Conservation (phyloP, 2,888 invertebrate genomes). For the Pristionchus exspectatus region DNA sequence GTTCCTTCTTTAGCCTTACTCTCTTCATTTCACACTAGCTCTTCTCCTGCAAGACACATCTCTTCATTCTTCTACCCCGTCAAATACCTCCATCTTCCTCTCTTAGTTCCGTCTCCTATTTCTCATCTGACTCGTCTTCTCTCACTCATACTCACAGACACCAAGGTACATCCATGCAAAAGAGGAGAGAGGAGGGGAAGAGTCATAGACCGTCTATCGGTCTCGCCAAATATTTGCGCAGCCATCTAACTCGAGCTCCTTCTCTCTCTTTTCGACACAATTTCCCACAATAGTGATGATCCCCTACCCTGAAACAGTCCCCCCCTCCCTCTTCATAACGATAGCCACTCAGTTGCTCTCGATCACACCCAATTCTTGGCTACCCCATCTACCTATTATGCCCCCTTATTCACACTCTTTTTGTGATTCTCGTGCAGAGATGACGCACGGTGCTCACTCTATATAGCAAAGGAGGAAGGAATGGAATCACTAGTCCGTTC, state of each 20-base stretch:
- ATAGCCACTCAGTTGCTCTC: background rate
- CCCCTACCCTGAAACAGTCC: background rate
- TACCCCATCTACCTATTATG: background rate
- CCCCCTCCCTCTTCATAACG: background rate
- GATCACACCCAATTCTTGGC: background rate
- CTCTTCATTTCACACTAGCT: background rate
- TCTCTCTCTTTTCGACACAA: background rate
- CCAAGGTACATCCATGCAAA: background rate
- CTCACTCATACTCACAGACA: slow-evolving; percentile 18
- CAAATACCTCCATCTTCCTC: background rate
- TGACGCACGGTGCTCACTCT: background rate
- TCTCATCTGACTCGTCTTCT: background rate
- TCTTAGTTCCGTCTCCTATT: background rate
- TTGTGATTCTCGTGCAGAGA: background rate
- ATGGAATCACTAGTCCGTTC: slow-evolving; percentile 7
- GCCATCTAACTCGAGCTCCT: background rate
- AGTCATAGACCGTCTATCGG: background rate
- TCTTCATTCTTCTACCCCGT: background rate
- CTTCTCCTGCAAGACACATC: background rate
- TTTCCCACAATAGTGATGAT: background rate
- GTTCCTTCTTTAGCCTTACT: background rate
- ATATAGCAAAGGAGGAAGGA: background rate
- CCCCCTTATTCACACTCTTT: background rate
- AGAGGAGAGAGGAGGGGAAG: background rate
- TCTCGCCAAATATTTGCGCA: slow-evolving; percentile 37